Percentiles rank a stretch among this genome's conserved stretches.
Conservation (phyloP, 2,113 vertebrate genomes). For the Condylura cristata region DNA sequence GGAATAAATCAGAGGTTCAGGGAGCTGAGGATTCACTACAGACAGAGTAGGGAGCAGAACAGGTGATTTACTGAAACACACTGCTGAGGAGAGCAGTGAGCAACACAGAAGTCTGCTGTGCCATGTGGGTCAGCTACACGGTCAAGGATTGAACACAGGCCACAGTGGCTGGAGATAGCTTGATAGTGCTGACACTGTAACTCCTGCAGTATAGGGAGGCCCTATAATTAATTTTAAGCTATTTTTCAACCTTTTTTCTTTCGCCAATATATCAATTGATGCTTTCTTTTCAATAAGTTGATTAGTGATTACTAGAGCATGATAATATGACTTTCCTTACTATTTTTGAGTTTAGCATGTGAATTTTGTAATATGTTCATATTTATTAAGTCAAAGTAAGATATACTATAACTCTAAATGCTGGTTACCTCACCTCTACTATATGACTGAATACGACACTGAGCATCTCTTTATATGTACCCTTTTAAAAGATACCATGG, state of each 20-base stretch:
- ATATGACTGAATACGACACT: neutral
- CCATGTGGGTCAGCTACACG: too few relatives aligned
- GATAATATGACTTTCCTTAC: neutral
- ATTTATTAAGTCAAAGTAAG: neutral
- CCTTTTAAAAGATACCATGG: neutral
- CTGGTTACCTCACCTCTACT: neutral
- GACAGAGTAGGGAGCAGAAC: too few relatives aligned
- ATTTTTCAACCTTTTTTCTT: neutral
- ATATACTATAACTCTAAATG: slow-evolving; percentile 26
- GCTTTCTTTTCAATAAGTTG: neutral
- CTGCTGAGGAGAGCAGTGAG: too few relatives aligned
- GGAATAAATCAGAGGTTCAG: too few relatives aligned
- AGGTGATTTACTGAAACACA: too few relatives aligned
- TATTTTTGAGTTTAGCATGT: neutral
- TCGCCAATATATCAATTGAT: too few relatives aligned
- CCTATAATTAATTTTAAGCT: neutral
- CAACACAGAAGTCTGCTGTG: too few relatives aligned
- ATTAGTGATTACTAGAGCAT: neutral
- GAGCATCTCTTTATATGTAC: neutral
- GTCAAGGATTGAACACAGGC: too few relatives aligned
- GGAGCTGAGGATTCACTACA: too few relatives aligned
- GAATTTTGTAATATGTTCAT: neutral
- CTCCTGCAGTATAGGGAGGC: too few relatives aligned
- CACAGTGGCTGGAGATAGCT: too few relatives aligned
- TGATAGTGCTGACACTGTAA: too few relatives aligned